Evolutionary conservation across 2,797 vertebrate genomes (phyloP).

Genomic region (Poecile montanus): DNA sequence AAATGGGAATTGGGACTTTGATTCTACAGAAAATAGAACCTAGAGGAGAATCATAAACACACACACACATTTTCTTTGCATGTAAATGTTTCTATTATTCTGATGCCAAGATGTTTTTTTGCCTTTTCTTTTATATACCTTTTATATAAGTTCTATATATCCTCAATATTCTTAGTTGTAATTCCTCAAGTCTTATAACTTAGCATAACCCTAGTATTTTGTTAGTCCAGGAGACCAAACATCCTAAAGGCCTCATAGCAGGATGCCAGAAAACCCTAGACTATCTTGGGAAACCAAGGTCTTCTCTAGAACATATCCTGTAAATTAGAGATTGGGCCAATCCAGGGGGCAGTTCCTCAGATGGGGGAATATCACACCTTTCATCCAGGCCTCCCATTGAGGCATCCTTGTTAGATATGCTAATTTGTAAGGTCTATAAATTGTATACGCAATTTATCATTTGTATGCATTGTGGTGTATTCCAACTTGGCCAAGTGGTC

Average conservation of each 20-base stretch:
- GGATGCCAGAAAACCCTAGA: neutral
- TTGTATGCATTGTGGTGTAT: rapidly evolving
- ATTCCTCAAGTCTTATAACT: neutral
- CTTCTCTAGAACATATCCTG: neutral
- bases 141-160: neutral
- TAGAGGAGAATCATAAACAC: conserved; percentile 3
- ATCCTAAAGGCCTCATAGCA: neutral
- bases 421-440: neutral
- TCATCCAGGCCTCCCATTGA: neutral
- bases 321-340: neutral
- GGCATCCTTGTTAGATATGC: neutral
- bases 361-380: no score
- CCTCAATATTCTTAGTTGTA: neutral
- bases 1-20: conserved; percentile 32
- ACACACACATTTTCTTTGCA: neutral
- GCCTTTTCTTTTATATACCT: neutral
- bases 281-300: neutral
- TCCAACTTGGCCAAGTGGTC: neutral
- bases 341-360: neutral
- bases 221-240: neutral
- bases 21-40: conserved; percentile 45
- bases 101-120: neutral
- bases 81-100: neutral
- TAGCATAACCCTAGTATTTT: neutral
- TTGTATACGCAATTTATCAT: neutral